Base-by-base conservation (phyloP, 2,797 vertebrate genomes). In the Pterois miles region DNA sequence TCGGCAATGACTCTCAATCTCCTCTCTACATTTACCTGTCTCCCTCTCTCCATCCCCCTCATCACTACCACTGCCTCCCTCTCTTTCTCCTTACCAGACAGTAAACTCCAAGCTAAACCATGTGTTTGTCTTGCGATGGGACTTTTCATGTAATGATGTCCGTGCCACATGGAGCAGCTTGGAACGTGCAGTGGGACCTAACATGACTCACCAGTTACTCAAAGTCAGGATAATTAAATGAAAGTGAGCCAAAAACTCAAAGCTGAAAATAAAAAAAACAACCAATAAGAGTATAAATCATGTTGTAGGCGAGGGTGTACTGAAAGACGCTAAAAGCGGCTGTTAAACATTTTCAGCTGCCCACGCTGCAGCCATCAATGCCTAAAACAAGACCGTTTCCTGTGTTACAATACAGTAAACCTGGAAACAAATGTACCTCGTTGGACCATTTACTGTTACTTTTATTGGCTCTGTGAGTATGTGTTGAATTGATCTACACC, bases 101-200 rank as follows among this genome's bases (percentile, higher is more conserved):
- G 71, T 82, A 80, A 87, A 80, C 69, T 81, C 79, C 64, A 31
- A 66, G 62, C 68, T 50, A 82, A 89, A 87, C 62, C 62, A 33
- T 48, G 46, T 20, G 58, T 70, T 76, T 84, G 71, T 4, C 23
- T 50, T 69, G 70, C 4, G 14, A 43, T 43, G 46, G 8, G 20
- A 48, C 53, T 68, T 60, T 74, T 59, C 48, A 8, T 58, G 29
- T 33, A 62, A 73, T 10, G 53, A 63, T 38, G 59, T 64, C 60
- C 18, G 53, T 20, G 65, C 76, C 68, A 36, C 62, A 27, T 23
- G 65, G 57, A 78, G 69, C 71, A 11, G 53, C 76, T 62, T 38
- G 56, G 65, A 73, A 71, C 77, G 60, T 27, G 54, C 72, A 12
- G 29, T 18, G 27, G 56, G 54, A 58, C 43, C 40, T 38, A 43